Base-by-base conservation (phyloP, 64 coral and sea anemone species). In the Porites lutea region DNA sequence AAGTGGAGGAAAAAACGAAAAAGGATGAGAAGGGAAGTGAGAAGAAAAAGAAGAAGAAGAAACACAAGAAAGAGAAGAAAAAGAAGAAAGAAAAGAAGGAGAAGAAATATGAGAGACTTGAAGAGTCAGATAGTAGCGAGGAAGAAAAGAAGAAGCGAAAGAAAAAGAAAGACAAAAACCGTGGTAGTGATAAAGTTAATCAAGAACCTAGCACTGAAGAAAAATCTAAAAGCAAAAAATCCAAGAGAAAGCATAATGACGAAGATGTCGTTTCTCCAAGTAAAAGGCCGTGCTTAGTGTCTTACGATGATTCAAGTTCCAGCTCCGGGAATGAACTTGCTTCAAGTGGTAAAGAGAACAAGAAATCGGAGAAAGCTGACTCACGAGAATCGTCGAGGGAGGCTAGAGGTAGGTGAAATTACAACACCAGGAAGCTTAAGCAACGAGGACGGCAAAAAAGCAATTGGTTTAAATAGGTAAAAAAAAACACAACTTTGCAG, bases 101-200 rank as follows among this genome's bases (percentile, higher is more conserved):
- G 64, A 76, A 59, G 13, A 72, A 71, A 15, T 75, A 92, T 49
- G 88, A 91, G 13, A 60, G 65, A 44, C 37, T 93, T 37, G 50
- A 52, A 5, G 92, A 83, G 19, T 71, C 52, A 54, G 61, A 82
- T 48, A 51, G 11, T 5, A 71, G 60, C 13, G 63, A 85, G 7
- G 66, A 83, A 21, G 65, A 67, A 59, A 78, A 85, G 14, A 90
- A 97, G 48, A 82, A 94, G 48, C 81, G 87, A n/a, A 97, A 90
- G 60, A 65, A 86, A 50, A 97, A 96, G 69, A 94, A 90, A n/a
- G 74, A 72, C 7, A 89, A 69, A 58, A 63, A 83, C 5, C 58
- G 75, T 11, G 57, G 77, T 63, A 60, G 51, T 1, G 8, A 88
- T 18, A 71, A 16, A 14, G 69, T 71, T 44, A 54, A 94, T 14